Evolutionary conservation across 2,113 vertebrate genomes (phyloP).

Genomic region (Paramisgurnus dabryanus): DNA sequence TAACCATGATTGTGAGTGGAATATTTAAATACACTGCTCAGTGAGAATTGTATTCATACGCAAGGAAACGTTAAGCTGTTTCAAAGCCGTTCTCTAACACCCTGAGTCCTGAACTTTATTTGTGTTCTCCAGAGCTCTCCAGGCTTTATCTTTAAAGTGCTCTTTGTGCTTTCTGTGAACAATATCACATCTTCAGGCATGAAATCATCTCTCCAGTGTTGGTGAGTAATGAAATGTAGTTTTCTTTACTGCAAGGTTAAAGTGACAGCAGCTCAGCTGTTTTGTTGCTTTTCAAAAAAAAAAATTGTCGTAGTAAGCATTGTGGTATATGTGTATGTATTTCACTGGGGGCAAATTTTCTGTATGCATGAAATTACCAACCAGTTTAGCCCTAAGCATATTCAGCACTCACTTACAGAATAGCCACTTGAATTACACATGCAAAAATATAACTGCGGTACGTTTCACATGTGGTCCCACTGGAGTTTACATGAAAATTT

Average conservation of each 20-base stretch:
- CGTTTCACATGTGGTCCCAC: no score
- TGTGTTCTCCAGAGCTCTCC: conserved; percentile 2
- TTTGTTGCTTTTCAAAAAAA: neutral
- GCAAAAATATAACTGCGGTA: no score
- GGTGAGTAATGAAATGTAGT: neutral
- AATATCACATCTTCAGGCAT: conserved; percentile 10
- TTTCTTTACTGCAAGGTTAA: no score
- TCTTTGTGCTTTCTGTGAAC: conserved; percentile 4
- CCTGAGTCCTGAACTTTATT: neutral
- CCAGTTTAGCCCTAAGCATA: no score
- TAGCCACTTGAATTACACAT: no score
- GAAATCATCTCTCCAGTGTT: neutral
- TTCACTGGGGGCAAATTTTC: no score
- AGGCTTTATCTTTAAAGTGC: neutral
- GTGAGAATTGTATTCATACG: neutral
- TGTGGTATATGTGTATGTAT: no score
- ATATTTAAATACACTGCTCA: neutral
- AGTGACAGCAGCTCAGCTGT: no score
- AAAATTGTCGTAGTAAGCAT: no score
- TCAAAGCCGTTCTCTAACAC: neutral
- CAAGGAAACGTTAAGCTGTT: neutral
- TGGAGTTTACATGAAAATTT: no score
- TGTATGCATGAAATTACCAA: no score
- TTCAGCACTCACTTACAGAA: no score
- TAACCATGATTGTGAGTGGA: neutral